phyloP scores from a whole-genome alignment of 2,888 invertebrate species.

The Meiosimyza platycephala region DNA sequence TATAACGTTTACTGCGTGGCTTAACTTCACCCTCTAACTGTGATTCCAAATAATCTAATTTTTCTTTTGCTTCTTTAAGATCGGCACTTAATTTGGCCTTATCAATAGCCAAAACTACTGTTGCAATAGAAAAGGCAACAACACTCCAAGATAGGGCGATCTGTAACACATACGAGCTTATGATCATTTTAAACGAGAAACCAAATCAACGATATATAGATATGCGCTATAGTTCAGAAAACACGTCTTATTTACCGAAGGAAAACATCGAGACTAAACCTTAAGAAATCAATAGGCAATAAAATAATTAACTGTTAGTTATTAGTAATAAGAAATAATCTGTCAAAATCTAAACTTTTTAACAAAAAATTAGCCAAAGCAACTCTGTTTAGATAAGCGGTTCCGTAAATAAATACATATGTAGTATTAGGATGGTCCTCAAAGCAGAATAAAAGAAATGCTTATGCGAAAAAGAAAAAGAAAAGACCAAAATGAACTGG shows the following conservation, averaged over 20 bases:
- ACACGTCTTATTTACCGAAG: not conserved
- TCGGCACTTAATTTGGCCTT: constrained; percentile 44
- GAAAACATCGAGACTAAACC: not conserved
- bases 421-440: too few species aligned
- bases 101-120: constrained; percentile 50
- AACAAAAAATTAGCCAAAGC: too few species aligned
- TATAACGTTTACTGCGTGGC: constrained; percentile 28
- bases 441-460: too few species aligned
- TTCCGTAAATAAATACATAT: too few species aligned
- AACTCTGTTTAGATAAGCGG: too few species aligned
- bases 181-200: not conserved
- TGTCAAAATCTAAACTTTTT: too few species aligned
- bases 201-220: too few species aligned
- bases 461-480: too few species aligned
- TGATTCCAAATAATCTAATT: constrained; percentile 46
- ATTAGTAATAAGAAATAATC: too few species aligned
- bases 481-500: too few species aligned
- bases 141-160: constrained; percentile 48
- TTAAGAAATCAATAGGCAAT: too few species aligned
- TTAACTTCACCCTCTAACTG: constrained; percentile 41
- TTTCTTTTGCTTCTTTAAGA: constrained; percentile 44
- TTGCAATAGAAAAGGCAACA: constrained; percentile 47
- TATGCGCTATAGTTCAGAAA: not conserved
- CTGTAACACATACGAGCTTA: not conserved
- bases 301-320: too few species aligned